Evolutionary conservation across 1,140 invertebrate genomes (phyloP).

Genomic region (Sycophila sp.): DNA sequence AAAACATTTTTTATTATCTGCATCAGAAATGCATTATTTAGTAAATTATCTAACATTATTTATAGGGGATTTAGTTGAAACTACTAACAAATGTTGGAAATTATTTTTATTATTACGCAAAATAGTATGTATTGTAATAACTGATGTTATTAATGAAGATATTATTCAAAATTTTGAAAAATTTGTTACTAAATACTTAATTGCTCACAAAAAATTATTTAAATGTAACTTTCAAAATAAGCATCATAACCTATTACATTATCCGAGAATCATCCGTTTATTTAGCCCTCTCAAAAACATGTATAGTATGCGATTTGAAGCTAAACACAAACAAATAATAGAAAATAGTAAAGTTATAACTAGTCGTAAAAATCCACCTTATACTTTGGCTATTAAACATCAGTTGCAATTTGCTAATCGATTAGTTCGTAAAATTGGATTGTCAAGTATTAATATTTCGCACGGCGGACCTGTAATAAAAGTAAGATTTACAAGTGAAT

Average conservation of each 20-base stretch:
- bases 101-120: constrained; percentile 29
- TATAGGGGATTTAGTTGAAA: constrained; percentile 47
- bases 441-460: background rate
- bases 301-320: background rate
- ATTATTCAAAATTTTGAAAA: background rate
- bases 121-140: background rate
- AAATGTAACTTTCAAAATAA: background rate
- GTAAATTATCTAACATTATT: constrained; percentile 47
- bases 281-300: background rate
- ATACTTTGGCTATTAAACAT: background rate
- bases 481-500: background rate
- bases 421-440: background rate
- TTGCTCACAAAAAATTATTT: background rate
- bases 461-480: background rate
- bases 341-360: background rate
- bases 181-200: background rate
- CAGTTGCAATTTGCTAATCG: constrained; percentile 6
- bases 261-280: background rate
- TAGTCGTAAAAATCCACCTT: background rate
- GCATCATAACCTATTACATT: constrained; percentile 1
- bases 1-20: constrained; percentile 45
- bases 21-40: constrained; percentile 51
- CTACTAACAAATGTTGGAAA: constrained; percentile 44
- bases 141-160: background rate
- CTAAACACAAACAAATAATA: background rate